phyloP scores from a whole-genome alignment of 2,888 invertebrate genomes.

The Pyralis farinalis region DNA sequence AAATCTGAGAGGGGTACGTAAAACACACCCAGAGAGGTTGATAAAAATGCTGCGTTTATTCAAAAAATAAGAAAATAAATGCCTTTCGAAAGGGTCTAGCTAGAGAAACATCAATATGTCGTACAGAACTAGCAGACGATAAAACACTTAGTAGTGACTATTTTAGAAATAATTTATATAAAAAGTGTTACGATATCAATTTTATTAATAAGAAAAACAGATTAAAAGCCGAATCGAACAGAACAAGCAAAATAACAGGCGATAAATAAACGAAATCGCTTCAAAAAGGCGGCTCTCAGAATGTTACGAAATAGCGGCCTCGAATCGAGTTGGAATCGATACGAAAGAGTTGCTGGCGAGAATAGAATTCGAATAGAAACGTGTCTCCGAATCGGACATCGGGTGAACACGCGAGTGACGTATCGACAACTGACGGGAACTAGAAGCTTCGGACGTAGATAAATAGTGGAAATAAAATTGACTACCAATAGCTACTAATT shows the following conservation, averaged over 20 bases:
- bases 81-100: not conserved
- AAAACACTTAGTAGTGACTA: not conserved
- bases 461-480: too few relatives aligned
- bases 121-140: too few relatives aligned
- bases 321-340: conserved; percentile 10
- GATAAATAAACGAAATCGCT: conserved; percentile 2
- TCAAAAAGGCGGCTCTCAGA: conserved; percentile 5
- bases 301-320: conserved; percentile 8
- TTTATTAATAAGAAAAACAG: not conserved
- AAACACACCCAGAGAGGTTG: not conserved
- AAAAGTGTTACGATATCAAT: not conserved
- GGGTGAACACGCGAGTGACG: conserved; percentile 2
- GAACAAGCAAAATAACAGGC: not conserved
- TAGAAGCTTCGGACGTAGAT: not conserved
- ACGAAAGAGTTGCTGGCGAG: conserved; percentile 7
- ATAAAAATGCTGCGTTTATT: not conserved
- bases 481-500: too few relatives aligned
- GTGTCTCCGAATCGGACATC: conserved; percentile 9
- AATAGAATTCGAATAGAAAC: conserved; percentile 11
- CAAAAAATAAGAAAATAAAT: not conserved
- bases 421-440: conserved; percentile 5
- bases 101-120: too few relatives aligned
- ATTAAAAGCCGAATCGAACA: not conserved
- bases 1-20: not conserved
- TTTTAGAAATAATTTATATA: not conserved